Conservation (phyloP, 2,797 vertebrate species). For the Masticophis lateralis region DNA sequence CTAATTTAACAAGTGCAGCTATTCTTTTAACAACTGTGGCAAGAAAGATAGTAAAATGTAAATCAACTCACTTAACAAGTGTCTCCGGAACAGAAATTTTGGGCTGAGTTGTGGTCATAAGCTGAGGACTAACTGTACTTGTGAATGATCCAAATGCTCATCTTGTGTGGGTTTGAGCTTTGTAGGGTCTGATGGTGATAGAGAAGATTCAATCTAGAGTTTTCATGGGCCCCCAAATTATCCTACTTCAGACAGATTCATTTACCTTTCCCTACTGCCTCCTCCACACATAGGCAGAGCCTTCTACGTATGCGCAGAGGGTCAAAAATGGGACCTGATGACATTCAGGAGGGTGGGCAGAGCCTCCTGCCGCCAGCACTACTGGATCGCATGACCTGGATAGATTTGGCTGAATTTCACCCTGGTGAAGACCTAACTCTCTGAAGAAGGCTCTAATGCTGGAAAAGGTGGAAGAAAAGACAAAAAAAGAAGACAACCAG, state of each 20-base stretch:
- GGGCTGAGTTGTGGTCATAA: not conserved
- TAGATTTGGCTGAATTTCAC: too few species aligned
- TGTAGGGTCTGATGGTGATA: not conserved
- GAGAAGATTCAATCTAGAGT: not conserved
- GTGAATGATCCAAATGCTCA: not conserved
- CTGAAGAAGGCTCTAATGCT: not conserved
- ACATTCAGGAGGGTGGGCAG: too few species aligned
- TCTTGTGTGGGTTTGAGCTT: not conserved
- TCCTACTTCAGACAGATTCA: not conserved
- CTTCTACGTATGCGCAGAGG: too few species aligned
- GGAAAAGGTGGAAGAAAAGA: not conserved
- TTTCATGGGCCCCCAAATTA: not conserved
- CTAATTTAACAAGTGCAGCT: not conserved
- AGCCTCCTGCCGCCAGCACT: too few species aligned
- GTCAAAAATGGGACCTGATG: too few species aligned
- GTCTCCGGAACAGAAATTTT: not conserved
- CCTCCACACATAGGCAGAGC: too few species aligned
- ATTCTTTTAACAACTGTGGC: not conserved
- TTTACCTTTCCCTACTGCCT: too few species aligned
- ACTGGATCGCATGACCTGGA: too few species aligned
- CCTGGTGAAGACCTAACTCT: not conserved
- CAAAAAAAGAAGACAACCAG: not conserved
- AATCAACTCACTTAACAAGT: not conserved
- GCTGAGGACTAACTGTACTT: not conserved
- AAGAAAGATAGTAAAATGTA: not conserved